These are phyloP conservation scores for Anthophora plumipes DNA, from an alignment of 2,888 invertebrate species.

Conservation along the genomic window DNA sequence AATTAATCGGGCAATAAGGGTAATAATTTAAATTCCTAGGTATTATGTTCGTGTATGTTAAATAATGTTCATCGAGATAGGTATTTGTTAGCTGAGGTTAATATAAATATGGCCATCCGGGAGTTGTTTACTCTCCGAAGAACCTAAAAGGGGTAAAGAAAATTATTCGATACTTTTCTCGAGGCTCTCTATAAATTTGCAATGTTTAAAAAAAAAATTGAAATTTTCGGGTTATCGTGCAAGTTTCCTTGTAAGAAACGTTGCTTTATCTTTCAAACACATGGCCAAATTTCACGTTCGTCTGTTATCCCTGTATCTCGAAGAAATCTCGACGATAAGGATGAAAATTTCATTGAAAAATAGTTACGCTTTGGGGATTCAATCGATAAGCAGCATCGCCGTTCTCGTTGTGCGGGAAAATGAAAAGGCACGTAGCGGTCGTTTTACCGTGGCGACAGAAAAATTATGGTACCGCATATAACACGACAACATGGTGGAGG, in stretches of 20 bases:
- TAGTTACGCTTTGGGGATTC: background rate
- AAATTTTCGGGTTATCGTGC: too few species aligned
- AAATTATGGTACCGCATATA: slow-evolving; percentile 54
- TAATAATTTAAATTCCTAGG: slow-evolving; percentile 23
- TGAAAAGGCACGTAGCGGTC: slow-evolving; percentile 44
- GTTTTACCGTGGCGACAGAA: slow-evolving; percentile 55
- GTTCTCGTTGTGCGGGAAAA: slow-evolving; percentile 26
- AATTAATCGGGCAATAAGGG: slow-evolving; percentile 38
- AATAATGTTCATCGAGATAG: background rate
- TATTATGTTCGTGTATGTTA: background rate
- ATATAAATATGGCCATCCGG: too few species aligned
- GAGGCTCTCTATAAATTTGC: too few species aligned
- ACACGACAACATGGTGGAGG: slow-evolving; percentile 27
- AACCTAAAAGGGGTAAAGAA: too few species aligned
- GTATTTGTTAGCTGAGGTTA: slow-evolving; percentile 4
- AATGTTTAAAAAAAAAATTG: too few species aligned
- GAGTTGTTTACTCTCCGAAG: too few species aligned
- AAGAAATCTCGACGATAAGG: too few species aligned
- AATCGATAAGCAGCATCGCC: slow-evolving; percentile 33
- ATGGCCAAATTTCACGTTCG: background rate
- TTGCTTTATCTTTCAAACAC: background rate
- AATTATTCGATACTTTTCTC: too few species aligned
- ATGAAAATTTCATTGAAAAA: background rate
- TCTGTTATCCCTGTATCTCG: too few species aligned
- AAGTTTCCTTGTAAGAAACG: too few species aligned